Conservation (phyloP, 2,113 vertebrate species). For the Phylloscopus trochilus region DNA sequence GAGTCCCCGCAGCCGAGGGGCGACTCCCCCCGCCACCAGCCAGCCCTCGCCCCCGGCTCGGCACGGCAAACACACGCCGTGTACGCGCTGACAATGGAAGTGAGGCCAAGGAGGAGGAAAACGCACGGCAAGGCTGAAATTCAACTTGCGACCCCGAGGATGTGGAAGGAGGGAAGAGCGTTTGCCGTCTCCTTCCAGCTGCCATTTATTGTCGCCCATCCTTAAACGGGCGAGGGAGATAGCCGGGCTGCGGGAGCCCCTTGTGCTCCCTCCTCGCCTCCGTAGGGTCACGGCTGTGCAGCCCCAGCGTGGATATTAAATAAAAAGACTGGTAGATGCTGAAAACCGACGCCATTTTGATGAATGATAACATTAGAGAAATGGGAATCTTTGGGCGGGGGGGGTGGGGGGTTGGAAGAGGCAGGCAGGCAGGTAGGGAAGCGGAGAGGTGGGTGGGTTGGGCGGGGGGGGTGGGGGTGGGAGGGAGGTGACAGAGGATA, state of each 20-base stretch:
- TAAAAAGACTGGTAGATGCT: conserved; percentile 72
- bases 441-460: background rate
- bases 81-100: conserved; percentile 61
- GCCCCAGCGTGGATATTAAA: conserved; percentile 59
- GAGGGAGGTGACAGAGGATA: background rate
- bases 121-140: conserved; percentile 44
- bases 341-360: conserved; percentile 84
- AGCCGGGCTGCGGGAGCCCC: conserved; percentile 13
- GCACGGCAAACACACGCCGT: conserved; percentile 68
- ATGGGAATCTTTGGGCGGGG: conserved; percentile 60
- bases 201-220: conserved; percentile 72
- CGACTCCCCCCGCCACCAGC: conserved; percentile 44
- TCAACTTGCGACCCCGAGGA: conserved; percentile 69
- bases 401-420: background rate
- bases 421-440: background rate
- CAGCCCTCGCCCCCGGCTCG: conserved; percentile 68
- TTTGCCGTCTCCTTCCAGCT: conserved; percentile 62
- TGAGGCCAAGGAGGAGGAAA: conserved; percentile 49
- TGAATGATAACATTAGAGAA: conserved; percentile 78
- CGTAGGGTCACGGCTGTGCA: conserved; percentile 46
- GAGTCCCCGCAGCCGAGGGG: conserved; percentile 69
- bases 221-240: background rate
- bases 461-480: background rate
- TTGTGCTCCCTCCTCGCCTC: conserved; percentile 41
- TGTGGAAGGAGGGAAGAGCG: conserved; percentile 44